Base-by-base conservation (phyloP, 2,888 invertebrate genomes). In the Limnephilus marmoratus region DNA sequence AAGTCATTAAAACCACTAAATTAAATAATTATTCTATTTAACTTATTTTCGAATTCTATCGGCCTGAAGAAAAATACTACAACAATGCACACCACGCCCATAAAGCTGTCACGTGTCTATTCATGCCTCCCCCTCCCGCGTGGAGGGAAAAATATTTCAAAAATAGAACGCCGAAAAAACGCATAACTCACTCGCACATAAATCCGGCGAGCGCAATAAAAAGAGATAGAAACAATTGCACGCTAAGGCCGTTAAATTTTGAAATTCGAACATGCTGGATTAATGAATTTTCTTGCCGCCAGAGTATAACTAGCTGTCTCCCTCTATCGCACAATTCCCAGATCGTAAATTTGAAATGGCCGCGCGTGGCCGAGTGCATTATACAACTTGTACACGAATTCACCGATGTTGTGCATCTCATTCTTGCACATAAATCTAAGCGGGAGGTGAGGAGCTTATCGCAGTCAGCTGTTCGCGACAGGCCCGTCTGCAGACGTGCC, bases 281-380 rank as follows among this genome's bases (percentile, higher is more conserved):
- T 87, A 87, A 90, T 92, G 90, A 89, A 91, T 91, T 89, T 91
- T 80, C 91, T 88, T 68, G 81, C 88, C 82, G 88, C 81, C 53
- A 41, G 91, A 68, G 86, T 87, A 81, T 34, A 15, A 80, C 53
- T 45, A 81, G 34, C 91, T 90, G 95, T 96, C 96, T 95, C 96
- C 94, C 94, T 96, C 96, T 95, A 95, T 96, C 96, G 95, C 96
- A 95, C 96, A 96, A 96, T 96, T 96, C 96, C 96, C 96, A 96
- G 96, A 95, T 96, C 96, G 96, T 96, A 96, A 96, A 96, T 96
- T 96, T 95, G 96, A 96, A 96, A 96, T 96, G 96, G 96, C 96
- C 96, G 96, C 96, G 96, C 96, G 96, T 96, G 96, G 96, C 96
- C 96, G 96, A 96, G 95, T 95, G 95, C 95, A 95, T 95, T 95